phyloP scores from a whole-genome alignment of 2,113 vertebrate species.

The Speoplatyrhinus poulsoni region DNA sequence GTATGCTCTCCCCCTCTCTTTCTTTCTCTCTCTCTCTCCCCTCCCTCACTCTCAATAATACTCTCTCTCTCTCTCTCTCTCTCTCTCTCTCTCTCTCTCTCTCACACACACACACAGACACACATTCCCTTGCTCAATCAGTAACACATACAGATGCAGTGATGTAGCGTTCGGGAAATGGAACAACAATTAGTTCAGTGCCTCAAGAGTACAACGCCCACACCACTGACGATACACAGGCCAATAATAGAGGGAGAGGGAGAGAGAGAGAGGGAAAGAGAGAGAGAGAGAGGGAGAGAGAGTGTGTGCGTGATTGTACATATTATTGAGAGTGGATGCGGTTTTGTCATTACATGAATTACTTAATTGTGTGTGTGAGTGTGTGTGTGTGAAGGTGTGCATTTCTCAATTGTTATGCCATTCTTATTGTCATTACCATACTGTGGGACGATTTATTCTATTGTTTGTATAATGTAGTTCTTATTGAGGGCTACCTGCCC shows the following conservation, averaged over 20 bases:
- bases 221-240: conserved; percentile 48
- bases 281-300: conserved; percentile 9
- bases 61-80: conserved; percentile 7
- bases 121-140: conserved; percentile 12
- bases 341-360: no score
- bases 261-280: conserved; percentile 30
- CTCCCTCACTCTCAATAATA: no score
- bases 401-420: no score
- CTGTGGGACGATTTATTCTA: no score
- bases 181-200: conserved; percentile 60
- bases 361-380: not conserved
- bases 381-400: conserved; percentile 3
- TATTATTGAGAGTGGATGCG: not conserved
- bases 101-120: not conserved
- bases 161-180: conserved; percentile 53
- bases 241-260: conserved; percentile 59
- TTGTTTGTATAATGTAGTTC: no score
- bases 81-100: not conserved
- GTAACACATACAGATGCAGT: conserved; percentile 50
- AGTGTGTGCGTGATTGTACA: conserved; percentile 5
- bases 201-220: conserved; percentile 55
- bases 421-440: no score
- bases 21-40: no score
- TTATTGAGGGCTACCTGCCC: no score
- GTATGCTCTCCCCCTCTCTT: no score